These are phyloP conservation scores for Macquaria australasica DNA, from an alignment of 2,113 vertebrate genomes.

Conservation along the genomic window DNA sequence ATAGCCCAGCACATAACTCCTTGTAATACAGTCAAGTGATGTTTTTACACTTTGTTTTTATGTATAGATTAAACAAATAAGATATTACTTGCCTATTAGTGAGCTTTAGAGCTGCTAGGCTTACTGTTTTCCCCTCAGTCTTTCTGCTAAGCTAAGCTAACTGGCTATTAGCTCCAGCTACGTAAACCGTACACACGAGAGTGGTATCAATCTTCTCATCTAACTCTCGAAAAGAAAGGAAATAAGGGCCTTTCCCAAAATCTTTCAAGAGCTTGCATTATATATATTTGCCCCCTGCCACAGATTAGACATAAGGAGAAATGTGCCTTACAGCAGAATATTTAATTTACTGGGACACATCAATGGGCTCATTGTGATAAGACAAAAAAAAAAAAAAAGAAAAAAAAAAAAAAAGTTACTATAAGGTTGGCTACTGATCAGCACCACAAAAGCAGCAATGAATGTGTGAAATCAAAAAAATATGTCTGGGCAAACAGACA, in stretches of 20 bases:
- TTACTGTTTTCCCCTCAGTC: not conserved
- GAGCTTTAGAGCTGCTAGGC: not conserved
- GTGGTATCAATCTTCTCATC: not conserved
- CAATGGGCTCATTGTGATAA: not conserved
- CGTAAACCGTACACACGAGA: not conserved
- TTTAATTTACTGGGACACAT: not conserved
- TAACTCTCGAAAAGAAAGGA: not conserved
- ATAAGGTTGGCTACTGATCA: slow-evolving; percentile 31
- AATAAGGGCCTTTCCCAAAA: not conserved
- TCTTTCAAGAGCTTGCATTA: not conserved
- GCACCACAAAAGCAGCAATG: slow-evolving; percentile 27
- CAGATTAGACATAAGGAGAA: not conserved
- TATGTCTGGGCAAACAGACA: not conserved
- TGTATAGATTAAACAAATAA: not conserved
- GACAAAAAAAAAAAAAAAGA: not conserved
- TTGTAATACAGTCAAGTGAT: not conserved
- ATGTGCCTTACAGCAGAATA: not conserved
- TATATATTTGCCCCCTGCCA: not conserved
- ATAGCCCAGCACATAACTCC: not conserved
- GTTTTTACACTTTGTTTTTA: not conserved
- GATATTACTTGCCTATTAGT: not conserved
- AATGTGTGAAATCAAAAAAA: slow-evolving; percentile 18
- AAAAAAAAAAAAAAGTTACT: not conserved
- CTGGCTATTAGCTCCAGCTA: not conserved
- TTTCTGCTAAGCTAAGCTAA: not conserved